Conservation (phyloP, 2,797 vertebrate genomes). For the Ctenopoma kingsleyae region DNA sequence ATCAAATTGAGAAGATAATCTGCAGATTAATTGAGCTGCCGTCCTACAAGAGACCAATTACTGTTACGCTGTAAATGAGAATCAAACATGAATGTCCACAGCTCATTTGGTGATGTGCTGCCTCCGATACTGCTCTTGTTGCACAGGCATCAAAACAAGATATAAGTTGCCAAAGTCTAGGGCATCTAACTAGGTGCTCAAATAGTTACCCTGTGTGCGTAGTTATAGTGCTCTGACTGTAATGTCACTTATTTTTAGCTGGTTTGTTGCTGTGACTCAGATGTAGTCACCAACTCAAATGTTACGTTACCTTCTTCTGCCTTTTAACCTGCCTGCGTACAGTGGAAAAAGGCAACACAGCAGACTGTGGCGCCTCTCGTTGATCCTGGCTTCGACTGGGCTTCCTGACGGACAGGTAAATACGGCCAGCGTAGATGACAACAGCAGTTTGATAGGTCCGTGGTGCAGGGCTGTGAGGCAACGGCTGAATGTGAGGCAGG, state of each 20-base stretch:
- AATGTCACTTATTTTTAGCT: no score
- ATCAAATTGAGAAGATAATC: no score
- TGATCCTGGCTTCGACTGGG: neutral
- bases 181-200: no score
- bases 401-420: constrained; percentile 70
- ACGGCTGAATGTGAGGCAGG: accelerated
- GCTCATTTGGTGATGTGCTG: no score
- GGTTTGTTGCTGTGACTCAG: neutral
- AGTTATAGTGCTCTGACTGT: no score
- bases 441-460: constrained; percentile 30
- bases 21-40: no score
- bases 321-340: neutral
- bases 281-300: neutral
- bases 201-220: no score
- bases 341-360: neutral
- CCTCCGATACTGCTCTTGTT: no score
- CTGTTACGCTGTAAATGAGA: neutral
- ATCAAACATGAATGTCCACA: neutral
- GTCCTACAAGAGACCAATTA: no score
- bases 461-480: neutral
- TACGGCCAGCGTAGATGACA: constrained; percentile 44
- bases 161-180: no score
- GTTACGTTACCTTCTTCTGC: constrained; percentile 38
- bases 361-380: neutral
- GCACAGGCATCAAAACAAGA: no score